Percentiles rank a stretch among this genome's conserved stretches.
These are phyloP conservation scores for Acanthopleura granulata DNA, from an alignment of 2,888 invertebrate genomes.

Conservation along the genomic window DNA sequence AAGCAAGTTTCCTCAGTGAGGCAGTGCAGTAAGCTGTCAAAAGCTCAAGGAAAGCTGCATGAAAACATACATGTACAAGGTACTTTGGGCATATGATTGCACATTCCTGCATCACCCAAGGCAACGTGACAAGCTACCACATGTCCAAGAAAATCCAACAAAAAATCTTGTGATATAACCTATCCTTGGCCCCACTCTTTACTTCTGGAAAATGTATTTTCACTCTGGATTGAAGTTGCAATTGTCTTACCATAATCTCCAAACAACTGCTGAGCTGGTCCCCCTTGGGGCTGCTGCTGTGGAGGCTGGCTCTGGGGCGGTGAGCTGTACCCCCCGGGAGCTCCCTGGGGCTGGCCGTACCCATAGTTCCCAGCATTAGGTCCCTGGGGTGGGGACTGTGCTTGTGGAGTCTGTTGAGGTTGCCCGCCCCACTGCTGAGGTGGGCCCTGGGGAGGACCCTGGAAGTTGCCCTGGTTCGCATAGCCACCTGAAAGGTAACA, in stretches of 20 bases:
- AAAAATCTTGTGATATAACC: too few relatives aligned
- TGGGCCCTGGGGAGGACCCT: not conserved
- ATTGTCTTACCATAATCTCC: conserved; percentile 1
- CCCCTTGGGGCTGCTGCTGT: not conserved
- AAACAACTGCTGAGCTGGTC: not conserved
- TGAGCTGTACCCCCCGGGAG: not conserved
- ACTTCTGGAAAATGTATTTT: too few relatives aligned
- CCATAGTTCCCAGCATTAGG: not conserved
- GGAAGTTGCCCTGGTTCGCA: not conserved
- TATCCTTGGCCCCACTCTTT: too few relatives aligned
- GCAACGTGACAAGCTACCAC: too few relatives aligned
- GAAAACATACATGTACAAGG: too few relatives aligned
- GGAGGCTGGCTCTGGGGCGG: not conserved
- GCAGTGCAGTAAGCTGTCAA: too few relatives aligned
- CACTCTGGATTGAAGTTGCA: too few relatives aligned
- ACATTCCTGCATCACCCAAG: too few relatives aligned
- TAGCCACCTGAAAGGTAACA: not conserved
- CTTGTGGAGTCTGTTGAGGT: not conserved
- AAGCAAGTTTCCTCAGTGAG: too few relatives aligned
- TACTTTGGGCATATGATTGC: too few relatives aligned
- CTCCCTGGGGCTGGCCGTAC: not conserved
- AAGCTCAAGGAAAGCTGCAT: too few relatives aligned
- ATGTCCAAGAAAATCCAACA: too few relatives aligned
- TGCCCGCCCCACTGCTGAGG: not conserved
- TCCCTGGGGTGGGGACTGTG: not conserved